Conservation (phyloP, 2,113 vertebrate genomes). For the Myrmecobius fasciatus region DNA sequence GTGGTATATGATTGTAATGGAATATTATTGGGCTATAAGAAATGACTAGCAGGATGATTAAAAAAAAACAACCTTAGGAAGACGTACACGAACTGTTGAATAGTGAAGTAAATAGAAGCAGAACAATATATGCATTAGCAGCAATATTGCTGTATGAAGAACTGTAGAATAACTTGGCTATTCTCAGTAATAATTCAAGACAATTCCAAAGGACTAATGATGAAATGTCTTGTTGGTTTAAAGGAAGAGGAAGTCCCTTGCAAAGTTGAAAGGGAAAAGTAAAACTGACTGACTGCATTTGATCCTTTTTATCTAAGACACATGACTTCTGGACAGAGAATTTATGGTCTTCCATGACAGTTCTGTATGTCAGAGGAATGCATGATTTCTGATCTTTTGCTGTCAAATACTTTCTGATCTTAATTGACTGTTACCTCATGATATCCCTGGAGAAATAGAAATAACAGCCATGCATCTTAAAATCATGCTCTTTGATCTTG, state of each 20-base stretch:
- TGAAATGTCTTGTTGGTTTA: not conserved
- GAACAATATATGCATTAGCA: too few relatives aligned
- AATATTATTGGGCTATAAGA: too few relatives aligned
- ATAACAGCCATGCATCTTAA: conserved; percentile 81
- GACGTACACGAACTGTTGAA: too few relatives aligned
- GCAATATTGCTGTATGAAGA: too few relatives aligned
- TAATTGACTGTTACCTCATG: conserved; percentile 78
- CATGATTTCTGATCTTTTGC: conserved; percentile 80
- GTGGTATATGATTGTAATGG: too few relatives aligned
- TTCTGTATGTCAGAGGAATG: conserved; percentile 65
- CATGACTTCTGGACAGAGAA: conserved; percentile 58
- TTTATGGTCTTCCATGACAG: conserved; percentile 68
- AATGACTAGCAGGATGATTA: too few relatives aligned
- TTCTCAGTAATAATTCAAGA: too few relatives aligned
- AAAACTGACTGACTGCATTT: not conserved
- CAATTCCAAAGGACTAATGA: too few relatives aligned
- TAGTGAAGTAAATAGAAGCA: too few relatives aligned
- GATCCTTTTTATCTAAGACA: conserved; percentile 48
- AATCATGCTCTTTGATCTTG: conserved; percentile 80
- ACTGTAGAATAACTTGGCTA: too few relatives aligned
- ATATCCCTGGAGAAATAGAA: conserved; percentile 80
- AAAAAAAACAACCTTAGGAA: too few relatives aligned
- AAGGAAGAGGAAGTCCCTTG: not conserved
- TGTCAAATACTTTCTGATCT: conserved; percentile 78
- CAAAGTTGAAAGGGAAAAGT: not conserved